These are phyloP conservation scores for Theristicus caerulescens DNA, from an alignment of 2,113 vertebrate genomes.

Conservation along the genomic window DNA sequence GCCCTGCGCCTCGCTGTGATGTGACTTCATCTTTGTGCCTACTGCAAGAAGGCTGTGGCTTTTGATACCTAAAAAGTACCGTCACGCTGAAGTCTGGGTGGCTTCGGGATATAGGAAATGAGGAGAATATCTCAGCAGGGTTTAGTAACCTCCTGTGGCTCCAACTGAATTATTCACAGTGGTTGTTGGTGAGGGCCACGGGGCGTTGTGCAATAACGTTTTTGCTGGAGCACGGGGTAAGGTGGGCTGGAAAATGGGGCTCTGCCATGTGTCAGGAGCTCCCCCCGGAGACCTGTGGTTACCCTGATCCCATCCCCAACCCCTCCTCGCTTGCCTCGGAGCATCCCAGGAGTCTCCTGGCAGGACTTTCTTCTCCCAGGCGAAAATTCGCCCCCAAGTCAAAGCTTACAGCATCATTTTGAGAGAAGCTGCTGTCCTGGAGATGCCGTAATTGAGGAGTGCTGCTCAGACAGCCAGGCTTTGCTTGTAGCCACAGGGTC, in stretches of 20 bases:
- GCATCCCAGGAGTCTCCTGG: neutral
- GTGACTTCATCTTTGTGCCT: neutral
- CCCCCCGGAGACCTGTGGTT: neutral
- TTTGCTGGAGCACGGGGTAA: neutral
- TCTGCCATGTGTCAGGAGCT: conserved; percentile 10
- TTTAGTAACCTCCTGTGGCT: neutral
- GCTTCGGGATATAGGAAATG: neutral
- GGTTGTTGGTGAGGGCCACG: neutral
- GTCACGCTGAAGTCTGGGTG: neutral
- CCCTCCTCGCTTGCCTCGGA: neutral
- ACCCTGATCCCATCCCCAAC: neutral
- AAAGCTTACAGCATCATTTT: neutral
- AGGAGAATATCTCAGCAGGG: neutral
- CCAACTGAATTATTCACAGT: neutral
- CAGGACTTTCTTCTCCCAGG: neutral
- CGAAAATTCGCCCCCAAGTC: neutral
- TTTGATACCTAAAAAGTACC: neutral
- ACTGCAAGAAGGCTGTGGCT: neutral
- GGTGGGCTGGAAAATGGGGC: neutral
- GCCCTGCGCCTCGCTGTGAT: fast-evolving
- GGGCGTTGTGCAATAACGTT: neutral
- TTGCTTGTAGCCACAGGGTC: neutral
- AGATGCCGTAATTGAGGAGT: neutral
- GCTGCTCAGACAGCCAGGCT: neutral
- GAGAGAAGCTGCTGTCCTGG: neutral